Base-by-base conservation (phyloP, 2,113 vertebrate species). In the Brachionichthys hirsutus region DNA sequence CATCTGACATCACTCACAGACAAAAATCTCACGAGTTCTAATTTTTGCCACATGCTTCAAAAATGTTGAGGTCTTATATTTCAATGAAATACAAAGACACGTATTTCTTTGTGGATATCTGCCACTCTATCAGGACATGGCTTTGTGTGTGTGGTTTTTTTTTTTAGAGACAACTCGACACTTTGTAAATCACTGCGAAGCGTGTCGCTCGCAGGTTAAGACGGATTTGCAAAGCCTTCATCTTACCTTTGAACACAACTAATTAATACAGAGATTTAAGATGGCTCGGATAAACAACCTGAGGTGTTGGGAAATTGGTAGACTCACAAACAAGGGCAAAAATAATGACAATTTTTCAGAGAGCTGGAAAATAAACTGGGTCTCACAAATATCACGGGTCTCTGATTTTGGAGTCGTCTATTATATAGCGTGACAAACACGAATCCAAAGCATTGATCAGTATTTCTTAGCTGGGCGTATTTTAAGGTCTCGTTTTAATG, bases 181-280 rank as follows among this genome's bases (percentile, higher is more conserved):
- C 64, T 18, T 62, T 65, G 77, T 73, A 85, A 86, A 85, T 77
- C 41, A 6, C 60, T 84, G 78, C 85, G 80, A 87, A 86, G 78
- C 73, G 80, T 85, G 70, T 70, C 51, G 49, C 75, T 62, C 60
- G 65, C 60, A 73, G 78, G 78, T 82, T 82, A 67, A 78, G 75
- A 83, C 50, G 80, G 82, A 88, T 86, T 87, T 85, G 76, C 63
- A 16, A 19, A 68, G 57, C 54, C 56, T 69, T 86, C 82, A 88
- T 87, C 83, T 85, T 81, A 80, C 70, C 83, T 89, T 87, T 84
- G 79, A 88, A 80, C 66, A 63, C 61, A 73, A 54, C 78, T 74
- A 83, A 90, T 88, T 73, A 77, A 77, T 72, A 73, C 73, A 58
- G 67, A 83, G 66, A 87, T 84, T 81, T 83, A 47, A 70, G 67